Percentiles rank a stretch among this genome's conserved stretches.
Evolutionary conservation across 2,888 invertebrate species (phyloP).

Genomic region (Tromatobia lineatoria): DNA sequence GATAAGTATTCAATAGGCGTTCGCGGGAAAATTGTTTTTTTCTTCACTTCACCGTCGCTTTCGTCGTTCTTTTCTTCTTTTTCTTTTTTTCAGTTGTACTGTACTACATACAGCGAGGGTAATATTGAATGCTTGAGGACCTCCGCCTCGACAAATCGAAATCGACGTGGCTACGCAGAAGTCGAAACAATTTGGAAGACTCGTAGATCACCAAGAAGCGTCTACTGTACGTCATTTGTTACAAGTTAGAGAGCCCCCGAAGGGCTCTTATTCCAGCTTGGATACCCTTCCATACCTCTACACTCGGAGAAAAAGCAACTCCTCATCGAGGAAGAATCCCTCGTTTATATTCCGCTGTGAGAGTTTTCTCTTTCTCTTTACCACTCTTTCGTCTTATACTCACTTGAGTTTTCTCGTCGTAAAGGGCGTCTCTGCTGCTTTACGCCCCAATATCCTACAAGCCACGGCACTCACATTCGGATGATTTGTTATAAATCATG

Average conservation of each 20-base stretch:
- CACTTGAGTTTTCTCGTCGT: neutral
- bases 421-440: neutral
- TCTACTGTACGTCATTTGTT: slow-evolving; percentile 46
- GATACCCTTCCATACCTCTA: neutral
- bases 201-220: slow-evolving; percentile 43
- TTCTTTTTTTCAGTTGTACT: neutral
- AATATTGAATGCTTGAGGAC: slow-evolving; percentile 34
- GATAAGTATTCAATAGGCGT: slow-evolving; percentile 63
- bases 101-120: slow-evolving; percentile 14
- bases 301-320: neutral
- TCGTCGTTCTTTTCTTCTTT: neutral
- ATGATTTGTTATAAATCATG: no score
- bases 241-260: slow-evolving; percentile 24
- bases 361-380: slow-evolving; percentile 5
- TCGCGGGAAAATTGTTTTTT: slow-evolving; percentile 56
- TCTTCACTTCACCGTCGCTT: slow-evolving; percentile 15
- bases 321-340: slow-evolving; percentile 45
- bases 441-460: neutral
- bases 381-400: neutral
- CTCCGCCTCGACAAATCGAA: slow-evolving; percentile 1
- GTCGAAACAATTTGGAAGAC: slow-evolving; percentile 60
- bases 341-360: slow-evolving; percentile 47
- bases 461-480: no score
- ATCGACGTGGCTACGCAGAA: slow-evolving; percentile 29
- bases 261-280: neutral